Conservation (phyloP, 2,113 vertebrate species). For the Beaufortia kweichowensis region DNA sequence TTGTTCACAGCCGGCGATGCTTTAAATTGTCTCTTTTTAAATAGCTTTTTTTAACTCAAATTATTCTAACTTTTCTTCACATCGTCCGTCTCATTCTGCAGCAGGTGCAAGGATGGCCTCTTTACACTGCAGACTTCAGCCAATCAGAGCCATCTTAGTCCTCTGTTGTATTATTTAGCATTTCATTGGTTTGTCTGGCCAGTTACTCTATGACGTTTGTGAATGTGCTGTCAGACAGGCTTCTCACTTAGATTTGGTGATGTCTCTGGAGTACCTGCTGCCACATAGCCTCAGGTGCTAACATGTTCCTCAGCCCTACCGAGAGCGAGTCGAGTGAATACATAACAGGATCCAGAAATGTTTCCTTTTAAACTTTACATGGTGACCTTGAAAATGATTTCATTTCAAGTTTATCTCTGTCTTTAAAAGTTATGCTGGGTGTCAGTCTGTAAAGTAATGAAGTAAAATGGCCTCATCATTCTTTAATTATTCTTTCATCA, state of each 20-base stretch:
- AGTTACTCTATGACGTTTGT: slow-evolving; percentile 26
- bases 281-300: slow-evolving; percentile 18
- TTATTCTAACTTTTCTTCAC: too few species aligned
- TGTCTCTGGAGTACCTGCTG: slow-evolving; percentile 17
- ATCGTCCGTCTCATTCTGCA: slow-evolving; percentile 23
- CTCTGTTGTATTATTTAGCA: slow-evolving; percentile 44
- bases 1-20: neutral
- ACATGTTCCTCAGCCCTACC: neutral
- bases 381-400: neutral
- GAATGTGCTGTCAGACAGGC: slow-evolving; percentile 26
- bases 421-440: neutral
- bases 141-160: slow-evolving; percentile 36
- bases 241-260: slow-evolving; percentile 34
- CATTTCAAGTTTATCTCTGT: neutral
- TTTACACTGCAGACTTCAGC: slow-evolving; percentile 22
- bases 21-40: slow-evolving; percentile 9
- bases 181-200: slow-evolving; percentile 35
- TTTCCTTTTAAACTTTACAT: neutral
- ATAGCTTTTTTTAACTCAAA: neutral
- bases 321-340: neutral
- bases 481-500: neutral
- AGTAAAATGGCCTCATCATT: neutral
- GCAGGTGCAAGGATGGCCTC: slow-evolving; percentile 48
- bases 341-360: neutral
- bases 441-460: neutral